These are phyloP conservation scores for Scaptomyza cyrtandrae DNA, from an alignment of 2,888 invertebrate genomes.

Conservation along the genomic window DNA sequence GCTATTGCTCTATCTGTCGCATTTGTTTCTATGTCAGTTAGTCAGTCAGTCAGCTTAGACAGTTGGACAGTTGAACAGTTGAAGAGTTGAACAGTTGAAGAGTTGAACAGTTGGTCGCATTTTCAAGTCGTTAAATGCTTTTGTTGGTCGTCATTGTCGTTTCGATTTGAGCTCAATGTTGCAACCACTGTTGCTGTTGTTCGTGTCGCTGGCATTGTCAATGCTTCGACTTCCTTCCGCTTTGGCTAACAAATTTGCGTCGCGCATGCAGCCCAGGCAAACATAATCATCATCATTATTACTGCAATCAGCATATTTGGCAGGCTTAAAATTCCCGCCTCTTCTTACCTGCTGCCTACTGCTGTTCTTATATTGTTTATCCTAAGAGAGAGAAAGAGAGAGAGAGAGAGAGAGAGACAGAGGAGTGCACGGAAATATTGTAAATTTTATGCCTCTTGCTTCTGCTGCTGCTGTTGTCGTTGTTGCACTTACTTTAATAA, in stretches of 20 bases:
- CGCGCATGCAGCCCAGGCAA: slow-evolving; percentile 74
- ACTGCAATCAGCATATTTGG: slow-evolving; percentile 77
- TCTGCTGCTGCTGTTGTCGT: slow-evolving; percentile 19
- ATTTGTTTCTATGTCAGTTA: slow-evolving; percentile 67
- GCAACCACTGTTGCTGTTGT: slow-evolving; percentile 34
- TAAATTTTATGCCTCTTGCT: slow-evolving; percentile 53
- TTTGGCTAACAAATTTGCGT: slow-evolving; percentile 78
- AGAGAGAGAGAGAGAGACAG: slow-evolving; percentile 14
- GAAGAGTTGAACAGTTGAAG: slow-evolving; percentile 10
- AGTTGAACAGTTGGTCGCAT: slow-evolving; percentile 45
- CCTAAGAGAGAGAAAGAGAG: slow-evolving; percentile 19
- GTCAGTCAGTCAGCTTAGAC: slow-evolving; percentile 37
- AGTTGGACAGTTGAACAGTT: slow-evolving; percentile 14
- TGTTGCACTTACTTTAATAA: too few species aligned
- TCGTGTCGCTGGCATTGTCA: slow-evolving; percentile 79
- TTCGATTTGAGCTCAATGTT: slow-evolving; percentile 15
- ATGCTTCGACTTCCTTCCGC: slow-evolving; percentile 77
- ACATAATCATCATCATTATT: slow-evolving; percentile 79
- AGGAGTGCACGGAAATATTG: slow-evolving; percentile 60
- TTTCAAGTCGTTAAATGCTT: slow-evolving; percentile 79
- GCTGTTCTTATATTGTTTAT: slow-evolving; percentile 39
- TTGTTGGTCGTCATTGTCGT: slow-evolving; percentile 56
- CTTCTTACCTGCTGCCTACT: not conserved
- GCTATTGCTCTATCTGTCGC: slow-evolving; percentile 35
- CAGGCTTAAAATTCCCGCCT: slow-evolving; percentile 54